phyloP scores from a whole-genome alignment of 2,888 invertebrate genomes.

The Drosophila rubida region DNA sequence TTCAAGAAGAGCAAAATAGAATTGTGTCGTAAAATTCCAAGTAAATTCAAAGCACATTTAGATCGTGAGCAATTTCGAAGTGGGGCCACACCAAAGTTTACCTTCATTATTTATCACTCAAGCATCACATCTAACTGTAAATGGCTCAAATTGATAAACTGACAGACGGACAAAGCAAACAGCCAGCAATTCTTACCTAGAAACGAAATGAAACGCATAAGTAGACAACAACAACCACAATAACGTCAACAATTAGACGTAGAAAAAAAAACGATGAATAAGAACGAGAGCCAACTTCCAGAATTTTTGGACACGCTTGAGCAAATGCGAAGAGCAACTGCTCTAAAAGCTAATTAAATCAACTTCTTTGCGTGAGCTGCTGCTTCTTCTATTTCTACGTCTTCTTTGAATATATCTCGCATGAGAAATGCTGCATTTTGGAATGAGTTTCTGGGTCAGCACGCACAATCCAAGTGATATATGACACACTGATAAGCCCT shows the following conservation, averaged over 20 bases:
- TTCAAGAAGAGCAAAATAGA: neutral
- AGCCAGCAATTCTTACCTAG: conserved; percentile 43
- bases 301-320: conserved; percentile 65
- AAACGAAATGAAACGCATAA: conserved; percentile 41
- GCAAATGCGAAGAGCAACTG: conserved; percentile 53
- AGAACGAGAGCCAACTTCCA: conserved; percentile 30
- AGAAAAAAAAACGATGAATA: neutral
- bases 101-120: conserved; percentile 53
- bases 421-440: conserved; percentile 36
- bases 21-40: conserved; percentile 3
- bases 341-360: conserved; percentile 66
- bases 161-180: conserved; percentile 45
- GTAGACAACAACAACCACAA: conserved; percentile 15
- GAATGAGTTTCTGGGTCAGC: conserved; percentile 69
- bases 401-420: conserved; percentile 33
- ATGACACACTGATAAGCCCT: conserved; percentile 47
- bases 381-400: conserved; percentile 12
- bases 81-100: conserved; percentile 41
- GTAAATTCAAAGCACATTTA: conserved; percentile 13
- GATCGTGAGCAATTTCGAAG: conserved; percentile 13
- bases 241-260: conserved; percentile 7
- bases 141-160: conserved; percentile 69
- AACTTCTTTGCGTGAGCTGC: conserved; percentile 43
- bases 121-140: conserved; percentile 66
- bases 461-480: conserved; percentile 66